Conservation (phyloP, 2,888 invertebrate species). For the Helleia helle region DNA sequence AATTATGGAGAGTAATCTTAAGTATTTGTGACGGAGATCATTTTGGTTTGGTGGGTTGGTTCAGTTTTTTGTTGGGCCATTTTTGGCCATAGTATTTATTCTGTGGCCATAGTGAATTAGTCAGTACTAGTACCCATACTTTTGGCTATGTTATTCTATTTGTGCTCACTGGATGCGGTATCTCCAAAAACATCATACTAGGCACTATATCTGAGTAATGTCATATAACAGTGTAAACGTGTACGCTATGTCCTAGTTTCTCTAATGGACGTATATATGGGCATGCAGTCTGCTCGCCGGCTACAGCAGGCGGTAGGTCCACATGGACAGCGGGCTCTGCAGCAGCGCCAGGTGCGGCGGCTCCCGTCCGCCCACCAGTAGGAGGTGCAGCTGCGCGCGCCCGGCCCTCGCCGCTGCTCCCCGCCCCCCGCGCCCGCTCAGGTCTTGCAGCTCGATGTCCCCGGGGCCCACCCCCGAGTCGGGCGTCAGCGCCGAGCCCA, state of each 20-base stretch:
- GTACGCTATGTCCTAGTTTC: background rate
- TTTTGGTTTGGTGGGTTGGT: too few relatives aligned
- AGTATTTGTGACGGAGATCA: too few relatives aligned
- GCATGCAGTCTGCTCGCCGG: background rate
- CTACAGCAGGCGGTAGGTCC: conserved; percentile 79
- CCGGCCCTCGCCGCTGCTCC: conserved; percentile 31
- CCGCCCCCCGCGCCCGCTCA: conserved; percentile 29
- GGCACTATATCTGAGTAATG: too few relatives aligned
- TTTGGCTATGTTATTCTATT: background rate
- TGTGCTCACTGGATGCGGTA: too few relatives aligned
- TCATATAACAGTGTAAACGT: too few relatives aligned
- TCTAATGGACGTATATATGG: background rate
- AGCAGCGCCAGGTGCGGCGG: conserved; percentile 84
- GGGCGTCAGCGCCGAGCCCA: conserved; percentile 79
- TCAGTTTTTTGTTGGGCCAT: too few relatives aligned
- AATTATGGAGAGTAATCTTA: too few relatives aligned
- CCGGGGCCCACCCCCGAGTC: conserved; percentile 75
- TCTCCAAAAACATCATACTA: too few relatives aligned
- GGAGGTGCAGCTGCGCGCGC: conserved; percentile 34
- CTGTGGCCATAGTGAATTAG: too few relatives aligned
- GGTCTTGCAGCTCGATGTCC: conserved; percentile 55
- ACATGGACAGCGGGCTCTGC: conserved; percentile 84
- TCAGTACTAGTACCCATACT: too few relatives aligned
- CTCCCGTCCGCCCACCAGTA: conserved; percentile 85
- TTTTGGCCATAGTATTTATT: too few relatives aligned